Percentiles rank a stretch among this genome's conserved stretches.
Conservation (phyloP, 1,140 invertebrate species). For the Pogonomyrmex barbatus region DNA sequence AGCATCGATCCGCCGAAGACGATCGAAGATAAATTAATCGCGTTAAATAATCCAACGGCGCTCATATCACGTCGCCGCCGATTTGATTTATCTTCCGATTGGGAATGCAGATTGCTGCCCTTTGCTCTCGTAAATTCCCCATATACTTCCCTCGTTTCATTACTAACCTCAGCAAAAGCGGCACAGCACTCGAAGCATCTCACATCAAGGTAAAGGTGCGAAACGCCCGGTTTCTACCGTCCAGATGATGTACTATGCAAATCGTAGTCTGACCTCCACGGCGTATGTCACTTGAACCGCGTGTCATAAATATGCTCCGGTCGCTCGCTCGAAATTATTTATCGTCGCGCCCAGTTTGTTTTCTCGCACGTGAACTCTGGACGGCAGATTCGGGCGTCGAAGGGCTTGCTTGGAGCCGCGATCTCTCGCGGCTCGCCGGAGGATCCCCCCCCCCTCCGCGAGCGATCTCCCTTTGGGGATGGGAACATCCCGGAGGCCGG, state of each 20-base stretch:
- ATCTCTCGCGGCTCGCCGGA: slow-evolving; percentile 24
- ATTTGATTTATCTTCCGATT: slow-evolving; percentile 16
- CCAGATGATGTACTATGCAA: background rate
- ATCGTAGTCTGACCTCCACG: background rate
- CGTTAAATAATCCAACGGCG: background rate
- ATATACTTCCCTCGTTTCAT: background rate
- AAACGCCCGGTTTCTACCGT: slow-evolving; percentile 36
- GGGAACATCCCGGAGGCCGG: slow-evolving; percentile 14
- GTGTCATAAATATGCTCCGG: slow-evolving; percentile 4
- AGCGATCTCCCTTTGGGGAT: background rate
- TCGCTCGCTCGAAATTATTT: background rate
- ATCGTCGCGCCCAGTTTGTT: background rate
- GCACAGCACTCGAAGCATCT: slow-evolving; percentile 40
- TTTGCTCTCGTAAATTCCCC: background rate
- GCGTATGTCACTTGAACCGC: background rate
- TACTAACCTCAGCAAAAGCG: slow-evolving; percentile 47
- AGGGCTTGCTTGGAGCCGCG: slow-evolving; percentile 32
- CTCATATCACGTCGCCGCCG: too few relatives aligned
- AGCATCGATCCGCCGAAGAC: background rate
- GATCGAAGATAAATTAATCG: slow-evolving; percentile 34
- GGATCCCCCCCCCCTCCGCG: background rate
- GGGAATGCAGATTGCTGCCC: slow-evolving; percentile 7
- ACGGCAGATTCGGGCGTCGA: slow-evolving; percentile 43
- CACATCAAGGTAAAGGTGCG: slow-evolving; percentile 49
- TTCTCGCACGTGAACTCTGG: background rate